phyloP scores from a whole-genome alignment of 2,113 vertebrate species.

The Tamias sibiricus region DNA sequence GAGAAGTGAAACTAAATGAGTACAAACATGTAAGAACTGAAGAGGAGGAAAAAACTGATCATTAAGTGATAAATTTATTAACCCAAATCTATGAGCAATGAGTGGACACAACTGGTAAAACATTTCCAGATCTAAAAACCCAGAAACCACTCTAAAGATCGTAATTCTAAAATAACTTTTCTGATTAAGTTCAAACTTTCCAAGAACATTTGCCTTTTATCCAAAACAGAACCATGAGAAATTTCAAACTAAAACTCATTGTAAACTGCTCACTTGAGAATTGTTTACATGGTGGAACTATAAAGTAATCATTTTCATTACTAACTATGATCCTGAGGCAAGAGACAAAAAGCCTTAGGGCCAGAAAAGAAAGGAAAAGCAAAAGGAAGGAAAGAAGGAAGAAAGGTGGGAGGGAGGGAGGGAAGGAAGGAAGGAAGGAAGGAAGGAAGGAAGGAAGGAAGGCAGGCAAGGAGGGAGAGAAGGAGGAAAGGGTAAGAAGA shows the following conservation, averaged over 20 bases:
- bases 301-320: constrained; percentile 41
- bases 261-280: constrained; percentile 54
- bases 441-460: accelerated
- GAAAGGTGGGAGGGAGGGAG: accelerated
- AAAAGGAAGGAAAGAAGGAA: background rate
- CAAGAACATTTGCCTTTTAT: constrained; percentile 76
- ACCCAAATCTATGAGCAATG: constrained; percentile 40
- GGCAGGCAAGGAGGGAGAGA: background rate
- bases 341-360: background rate
- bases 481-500: background rate
- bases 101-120: constrained; percentile 56
- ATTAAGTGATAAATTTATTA: constrained; percentile 69
- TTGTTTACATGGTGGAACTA: constrained; percentile 59
- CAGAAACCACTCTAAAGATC: constrained; percentile 60
- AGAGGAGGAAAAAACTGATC: constrained; percentile 57
- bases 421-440: background rate
- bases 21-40: constrained; percentile 13
- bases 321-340: background rate
- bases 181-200: constrained; percentile 79
- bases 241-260: constrained; percentile 67
- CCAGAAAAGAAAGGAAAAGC: background rate
- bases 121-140: constrained; percentile 67
- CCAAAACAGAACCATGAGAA: constrained; percentile 70
- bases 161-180: constrained; percentile 71
- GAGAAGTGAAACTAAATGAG: constrained; percentile 66